These are phyloP conservation scores for Dolomedes plantarius DNA, from an alignment of 2,888 invertebrate genomes.

Conservation along the genomic window DNA sequence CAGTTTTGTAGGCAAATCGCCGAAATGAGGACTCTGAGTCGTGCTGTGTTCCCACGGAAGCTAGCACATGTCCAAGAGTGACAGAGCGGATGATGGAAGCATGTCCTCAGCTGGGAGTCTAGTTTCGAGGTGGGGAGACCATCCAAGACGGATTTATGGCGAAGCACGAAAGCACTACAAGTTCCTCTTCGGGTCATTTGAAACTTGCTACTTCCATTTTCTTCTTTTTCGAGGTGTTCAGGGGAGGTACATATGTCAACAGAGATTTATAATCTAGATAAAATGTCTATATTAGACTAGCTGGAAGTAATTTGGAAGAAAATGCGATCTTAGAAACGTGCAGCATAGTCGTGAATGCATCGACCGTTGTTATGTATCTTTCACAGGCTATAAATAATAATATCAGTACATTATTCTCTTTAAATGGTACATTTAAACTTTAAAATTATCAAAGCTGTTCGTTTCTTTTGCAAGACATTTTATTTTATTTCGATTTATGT, in stretches of 20 bases:
- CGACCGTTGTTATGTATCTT: no score
- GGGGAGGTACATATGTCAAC: slow-evolving; percentile 34
- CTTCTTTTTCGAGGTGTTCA: background rate
- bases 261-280: slow-evolving; percentile 35
- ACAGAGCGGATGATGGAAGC: slow-evolving; percentile 36
- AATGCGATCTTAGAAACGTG: no score
- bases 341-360: no score
- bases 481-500: no score
- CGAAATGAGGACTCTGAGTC: slow-evolving; percentile 7
- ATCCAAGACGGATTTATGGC: slow-evolving; percentile 51
- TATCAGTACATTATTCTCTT: no score
- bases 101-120: slow-evolving; percentile 41
- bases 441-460: no score
- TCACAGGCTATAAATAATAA: no score
- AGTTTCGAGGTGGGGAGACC: slow-evolving; percentile 20
- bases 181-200: slow-evolving; percentile 47
- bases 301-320: no score
- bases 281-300: slow-evolving; percentile 38
- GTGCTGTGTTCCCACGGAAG: slow-evolving; percentile 42
- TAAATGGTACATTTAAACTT: no score
- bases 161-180: slow-evolving; percentile 16
- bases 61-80: slow-evolving; percentile 38
- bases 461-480: no score
- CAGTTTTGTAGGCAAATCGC: slow-evolving; percentile 21
- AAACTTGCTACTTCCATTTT: slow-evolving; percentile 11